Base-by-base conservation (phyloP, 2,797 vertebrate genomes). In the Syndactyla subalaris region DNA sequence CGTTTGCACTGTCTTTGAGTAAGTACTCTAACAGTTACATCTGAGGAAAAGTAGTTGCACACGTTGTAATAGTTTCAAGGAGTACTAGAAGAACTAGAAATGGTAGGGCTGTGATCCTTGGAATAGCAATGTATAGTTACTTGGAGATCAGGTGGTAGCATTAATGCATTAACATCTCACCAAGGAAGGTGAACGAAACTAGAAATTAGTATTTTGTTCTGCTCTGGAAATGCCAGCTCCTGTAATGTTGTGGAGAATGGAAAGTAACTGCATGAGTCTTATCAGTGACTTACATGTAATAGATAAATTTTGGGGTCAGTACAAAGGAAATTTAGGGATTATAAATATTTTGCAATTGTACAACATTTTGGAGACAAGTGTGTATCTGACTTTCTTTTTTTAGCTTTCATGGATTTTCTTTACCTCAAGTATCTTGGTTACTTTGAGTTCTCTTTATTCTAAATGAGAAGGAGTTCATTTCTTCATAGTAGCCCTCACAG, bases 241-340 rank as follows among this genome's bases (percentile, higher is more conserved):
- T 90, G 38, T 74, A 79, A 89, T 62, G 68, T 81, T 85, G 91
- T 92, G 82, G 95, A 85, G 39, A 98, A 97, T 90, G 78, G 39
- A 95, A 97, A 97, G 97, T 96, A 86, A 85, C 85, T 95, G 43
- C 92, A 74, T 91, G 75, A 49, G 22, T 74, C 71, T 74, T 91
- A 39, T 76, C 38, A 75, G 66, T 77, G 68, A 77, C 59, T 94
- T 94, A 94, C 49, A 68, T 17, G 87, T 68, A 78, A 87, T 29
- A 88, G 70, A 93, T 94, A 96, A 97, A 97, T 95, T 19, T 12
- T 85, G 45, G 27, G 94, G 90, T 94, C 93, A 95, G 78, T 73
- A 82, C 34, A 90, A 91, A 81, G 55, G 30, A 93, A 93, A 92
- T 93, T 52, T 87, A 84, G 57, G 80, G 49, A 92, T 91, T 93